A percentile compares a stretch with the other conserved stretches of the same genome.
Evolutionary conservation across 2,888 invertebrate genomes (phyloP).

Genomic region (Microctonus aethiopoides): DNA sequence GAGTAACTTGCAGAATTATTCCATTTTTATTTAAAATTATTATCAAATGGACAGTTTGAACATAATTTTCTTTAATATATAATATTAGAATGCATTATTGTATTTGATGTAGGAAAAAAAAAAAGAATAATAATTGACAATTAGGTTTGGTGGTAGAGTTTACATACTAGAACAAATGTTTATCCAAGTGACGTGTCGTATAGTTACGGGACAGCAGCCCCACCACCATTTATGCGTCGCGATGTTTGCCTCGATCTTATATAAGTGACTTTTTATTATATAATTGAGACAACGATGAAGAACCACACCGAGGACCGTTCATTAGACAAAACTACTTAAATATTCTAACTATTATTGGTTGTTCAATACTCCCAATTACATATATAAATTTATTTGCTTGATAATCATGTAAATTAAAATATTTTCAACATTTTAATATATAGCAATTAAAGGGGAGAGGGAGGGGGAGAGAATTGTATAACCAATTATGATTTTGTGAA

Average conservation of each 20-base stretch:
- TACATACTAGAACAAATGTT: conserved; percentile 38
- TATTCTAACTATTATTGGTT: not conserved
- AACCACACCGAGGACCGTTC: conserved; percentile 18
- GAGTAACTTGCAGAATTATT: not conserved
- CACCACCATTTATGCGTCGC: conserved; percentile 54
- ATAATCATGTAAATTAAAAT: not conserved
- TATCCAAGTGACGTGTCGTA: conserved; percentile 43
- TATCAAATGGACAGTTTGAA: not conserved
- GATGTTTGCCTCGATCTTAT: conserved; percentile 59
- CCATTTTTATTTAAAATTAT: not conserved
- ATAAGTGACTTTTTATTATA: conserved; percentile 65
- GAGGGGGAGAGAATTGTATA: too few relatives aligned
- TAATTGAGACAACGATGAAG: conserved; percentile 55
- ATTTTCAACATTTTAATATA: not conserved
- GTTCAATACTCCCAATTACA: conserved; percentile 5
- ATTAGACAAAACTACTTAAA: conserved; percentile 25
- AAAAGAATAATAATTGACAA: not conserved
- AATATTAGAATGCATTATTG: too few relatives aligned
- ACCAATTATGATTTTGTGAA: not conserved
- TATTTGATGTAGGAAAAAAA: not conserved
- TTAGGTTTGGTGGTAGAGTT: conserved; percentile 1
- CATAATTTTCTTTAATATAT: too few relatives aligned
- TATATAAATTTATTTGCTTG: not conserved
- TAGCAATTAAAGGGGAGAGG: not conserved
- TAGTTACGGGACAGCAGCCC: conserved; percentile 41